Evolutionary conservation across 2,797 vertebrate genomes (phyloP), one percentile per base, ranked within the genome.

Genomic region (Holocentrus rufus): DNA sequence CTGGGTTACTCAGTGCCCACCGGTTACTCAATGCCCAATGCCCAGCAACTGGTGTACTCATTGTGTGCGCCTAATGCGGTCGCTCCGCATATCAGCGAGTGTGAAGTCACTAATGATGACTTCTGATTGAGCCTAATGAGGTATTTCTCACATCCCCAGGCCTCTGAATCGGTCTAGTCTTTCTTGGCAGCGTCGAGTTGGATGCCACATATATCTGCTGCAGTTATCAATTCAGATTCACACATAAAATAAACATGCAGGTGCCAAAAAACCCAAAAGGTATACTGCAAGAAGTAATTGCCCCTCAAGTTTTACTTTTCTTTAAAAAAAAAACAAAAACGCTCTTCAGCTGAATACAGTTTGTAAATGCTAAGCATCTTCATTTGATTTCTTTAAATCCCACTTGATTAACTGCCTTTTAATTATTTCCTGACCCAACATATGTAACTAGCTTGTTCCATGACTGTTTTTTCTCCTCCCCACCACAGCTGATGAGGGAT

Each of bases 91-190:
- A 52, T 52, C 50, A 25, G 5, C 4, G 44, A 66, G 31, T 34
- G 31, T 34, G 31, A 34, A 34, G 31, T 59, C 39, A 9, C 42
- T 10, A 47, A 56, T 74, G 39, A 62, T 20, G 27, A 8, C 14
- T 72, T 60, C 36, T 65, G 60, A 76, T 34, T 70, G 53, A 75
- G 58, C 27, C 39, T 71, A 56, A 79, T 79, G 66, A 81, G 66
- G 27, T 47, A n/a, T 39, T 34, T 22, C 31, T 58, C 59, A 11
- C 53, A 11, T 47, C 60, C 50, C 31, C 27, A 46, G 70, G 18
- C 64, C 52, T 58, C 3, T 55, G 30, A 77, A 15, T 63, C 23
- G n/a, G 27, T 30, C 65, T 36, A n/a, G 13, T 60, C 27, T 54
- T 54, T 54, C 22, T 22, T 54, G 13, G 23, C 52, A 54, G 25